Base-by-base conservation (phyloP, 1,140 invertebrate genomes). In the Zeugodacus cucurbitae region DNA sequence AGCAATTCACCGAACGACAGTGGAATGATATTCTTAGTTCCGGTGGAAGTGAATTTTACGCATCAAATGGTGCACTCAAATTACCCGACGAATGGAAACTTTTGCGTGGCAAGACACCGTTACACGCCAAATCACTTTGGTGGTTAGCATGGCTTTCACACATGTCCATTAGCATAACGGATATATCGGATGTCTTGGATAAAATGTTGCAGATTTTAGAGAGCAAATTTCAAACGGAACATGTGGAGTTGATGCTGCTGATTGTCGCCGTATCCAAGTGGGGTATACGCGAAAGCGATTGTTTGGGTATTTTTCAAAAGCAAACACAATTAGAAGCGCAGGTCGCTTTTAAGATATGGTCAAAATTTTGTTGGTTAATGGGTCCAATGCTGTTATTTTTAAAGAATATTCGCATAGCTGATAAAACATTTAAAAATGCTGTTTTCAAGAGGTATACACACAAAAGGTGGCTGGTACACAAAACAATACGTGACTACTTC, bases 301-400 rank as follows among this genome's bases (percentile, higher is more conserved):
- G 93, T 64, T 87, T 93, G 87, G 91, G 91, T 74, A 90, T 93
- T 29, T 92, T 93, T 88, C 90, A 93, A 59, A 91, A 92, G 89
- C 91, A 90, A 62, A 91, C 90, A 82, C 91, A 92, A 89, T 86
- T 93, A 90, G 92, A 91, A 90, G 91, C 91, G 90, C 91, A 91
- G 91, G 92, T 90, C 90, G 92, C 91, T 90, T 93, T 92, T 89
- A 93, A 91, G 88, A 89, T 92, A 59, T 93, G 93, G 93, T 93
- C 91, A 85, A 93, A 93, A 90, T 93, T 93, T 88, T 93, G 93
- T 88, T 93, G 93, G 93, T 89, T 93, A 78, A 93, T 93, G 93
- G 93, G 93, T 89, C 93, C 93, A 90, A 92, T 93, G 91, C 89
- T 93, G 17, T 88, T 93, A 89, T 90, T 90, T 90, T 90, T 91